These are phyloP conservation scores for Papilio gigon DNA, from an alignment of 2,888 invertebrate species.

Conservation along the genomic window DNA sequence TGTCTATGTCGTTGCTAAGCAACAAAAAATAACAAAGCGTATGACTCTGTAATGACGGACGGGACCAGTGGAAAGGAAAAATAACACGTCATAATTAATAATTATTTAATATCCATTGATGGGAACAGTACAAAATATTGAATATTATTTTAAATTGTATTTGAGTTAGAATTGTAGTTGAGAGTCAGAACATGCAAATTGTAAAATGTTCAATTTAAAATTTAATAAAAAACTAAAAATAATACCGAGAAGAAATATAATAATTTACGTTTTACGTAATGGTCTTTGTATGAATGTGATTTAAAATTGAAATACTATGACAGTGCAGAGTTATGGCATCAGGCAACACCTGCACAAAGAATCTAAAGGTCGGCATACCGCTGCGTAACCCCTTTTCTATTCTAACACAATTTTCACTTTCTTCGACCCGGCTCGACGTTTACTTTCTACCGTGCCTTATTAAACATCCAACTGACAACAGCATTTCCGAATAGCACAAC, in stretches of 20 bases:
- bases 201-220: too few species aligned
- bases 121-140: too few species aligned
- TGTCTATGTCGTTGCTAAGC: too few species aligned
- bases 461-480: conserved; percentile 37
- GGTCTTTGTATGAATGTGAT: not conserved
- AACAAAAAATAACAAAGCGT: too few species aligned
- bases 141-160: too few species aligned
- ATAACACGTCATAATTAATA: too few species aligned
- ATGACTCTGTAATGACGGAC: too few species aligned
- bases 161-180: too few species aligned
- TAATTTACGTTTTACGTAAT: not conserved
- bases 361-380: conserved; percentile 39
- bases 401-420: conserved; percentile 54
- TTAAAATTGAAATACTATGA: conserved; percentile 17
- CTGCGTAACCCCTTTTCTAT: conserved; percentile 46
- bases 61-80: too few species aligned
- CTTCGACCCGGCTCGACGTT: conserved; percentile 46
- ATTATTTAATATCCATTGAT: too few species aligned
- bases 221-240: not conserved
- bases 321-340: conserved; percentile 35
- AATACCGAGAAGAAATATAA: not conserved
- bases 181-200: too few species aligned
- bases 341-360: conserved; percentile 36
- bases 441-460: conserved; percentile 50
- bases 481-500: conserved; percentile 21